Base-by-base conservation (phyloP, 2,888 invertebrate genomes). In the Hyles lineata region DNA sequence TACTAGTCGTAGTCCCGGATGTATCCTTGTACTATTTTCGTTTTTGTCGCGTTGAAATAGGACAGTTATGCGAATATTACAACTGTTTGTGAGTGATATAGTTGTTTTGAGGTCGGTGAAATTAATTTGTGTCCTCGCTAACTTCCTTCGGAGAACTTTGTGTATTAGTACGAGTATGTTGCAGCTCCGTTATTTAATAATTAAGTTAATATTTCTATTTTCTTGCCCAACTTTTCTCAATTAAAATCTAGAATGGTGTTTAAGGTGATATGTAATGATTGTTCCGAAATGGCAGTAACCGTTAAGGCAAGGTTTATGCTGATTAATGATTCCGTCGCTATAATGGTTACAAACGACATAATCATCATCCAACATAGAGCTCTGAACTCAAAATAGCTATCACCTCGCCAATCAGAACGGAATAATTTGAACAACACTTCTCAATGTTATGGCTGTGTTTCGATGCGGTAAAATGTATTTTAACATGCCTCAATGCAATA, bases 1-100 rank as follows among this genome's bases (percentile, higher is more conserved):
- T 43, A 50, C n/a, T 43, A 67, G 63, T 43, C 32, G 17, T 43
- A 67, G 63, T 43, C 43, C 63, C 43, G 63, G 63, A 67, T 21
- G 43, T 67, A 43, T 67, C 43, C 63, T 67, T 67, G 52, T 50
- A 62, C 29, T 71, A 62, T 71, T 71, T 71, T 67, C 32, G 35
- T 72, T 63, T 23, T 32, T 67, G 63, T 43, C 21, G 63, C 21
- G 19, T 3, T 43, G 50, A n/a, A 67, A 43, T 43, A 7, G 21
- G 63, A 43, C 63, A 67, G 43, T 67, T 21, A 43, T 43, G 43
- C 11, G 43, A 67, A 67, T 67, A 43, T 67, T 21, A 63, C 5
- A 21, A 15, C 8, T n/a, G 43, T 67, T 50, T 21, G 63, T 21
- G 21, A 67, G 43, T 23, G 43, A 50, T 21, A 43, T 21, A 67